These are phyloP conservation scores for Eulemur mongoz DNA, from an alignment of 2,797 vertebrate species.

Conservation along the genomic window DNA sequence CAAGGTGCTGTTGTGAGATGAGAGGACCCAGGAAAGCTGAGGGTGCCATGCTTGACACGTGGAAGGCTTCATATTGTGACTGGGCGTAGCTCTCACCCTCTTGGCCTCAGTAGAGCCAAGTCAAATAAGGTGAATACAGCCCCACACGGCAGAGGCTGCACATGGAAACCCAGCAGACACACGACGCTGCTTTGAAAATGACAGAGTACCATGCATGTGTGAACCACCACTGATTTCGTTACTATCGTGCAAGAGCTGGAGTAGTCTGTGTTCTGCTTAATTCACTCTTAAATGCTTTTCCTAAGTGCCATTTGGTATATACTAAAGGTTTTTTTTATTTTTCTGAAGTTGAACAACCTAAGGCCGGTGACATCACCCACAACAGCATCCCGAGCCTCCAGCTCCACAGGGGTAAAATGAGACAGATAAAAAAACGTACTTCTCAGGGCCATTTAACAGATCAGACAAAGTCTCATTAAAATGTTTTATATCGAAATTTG, in stretches of 20 bases:
- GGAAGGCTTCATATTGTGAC: neutral
- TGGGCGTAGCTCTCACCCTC: neutral
- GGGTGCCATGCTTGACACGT: rapidly evolving
- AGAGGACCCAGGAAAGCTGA: neutral
- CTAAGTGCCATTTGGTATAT: rapidly evolving
- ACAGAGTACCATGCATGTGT: rapidly evolving
- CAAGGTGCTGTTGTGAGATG: neutral
- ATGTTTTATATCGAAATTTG: neutral
- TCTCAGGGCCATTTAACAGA: neutral
- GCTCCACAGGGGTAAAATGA: neutral
- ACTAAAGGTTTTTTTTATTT: neutral
- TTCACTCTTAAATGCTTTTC: rapidly evolving
- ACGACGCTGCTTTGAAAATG: rapidly evolving
- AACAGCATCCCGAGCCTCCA: neutral
- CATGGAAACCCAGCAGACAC: rapidly evolving
- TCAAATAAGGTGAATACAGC: neutral
- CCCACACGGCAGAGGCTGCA: neutral
- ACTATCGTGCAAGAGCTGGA: rapidly evolving
- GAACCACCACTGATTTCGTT: neutral
- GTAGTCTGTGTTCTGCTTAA: rapidly evolving
- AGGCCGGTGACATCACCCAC: too few species aligned
- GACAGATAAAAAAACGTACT: neutral
- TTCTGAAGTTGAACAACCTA: neutral
- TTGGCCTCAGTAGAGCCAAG: neutral
- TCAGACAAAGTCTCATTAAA: neutral